Percentiles rank a stretch among this genome's conserved stretches.
Evolutionary conservation across 2,113 vertebrate genomes (phyloP).

Genomic region (Apodemus sylvaticus): DNA sequence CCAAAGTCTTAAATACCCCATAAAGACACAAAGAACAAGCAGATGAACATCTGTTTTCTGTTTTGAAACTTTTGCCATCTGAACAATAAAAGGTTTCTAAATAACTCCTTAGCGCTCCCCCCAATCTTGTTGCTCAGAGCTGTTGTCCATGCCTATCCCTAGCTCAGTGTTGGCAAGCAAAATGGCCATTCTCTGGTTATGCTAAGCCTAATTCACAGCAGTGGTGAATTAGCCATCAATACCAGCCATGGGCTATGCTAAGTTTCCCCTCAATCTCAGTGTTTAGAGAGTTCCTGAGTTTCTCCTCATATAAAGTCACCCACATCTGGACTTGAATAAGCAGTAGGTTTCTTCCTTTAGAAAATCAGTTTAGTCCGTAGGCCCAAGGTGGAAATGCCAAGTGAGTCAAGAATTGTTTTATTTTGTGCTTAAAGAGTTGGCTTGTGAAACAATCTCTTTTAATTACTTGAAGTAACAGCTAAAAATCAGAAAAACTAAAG

Average conservation of each 20-base stretch:
- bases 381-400: neutral
- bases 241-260: neutral
- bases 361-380: neutral
- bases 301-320: neutral
- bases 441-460: neutral
- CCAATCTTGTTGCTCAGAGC: neutral
- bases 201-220: neutral
- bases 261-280: neutral
- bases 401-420: conserved; percentile 18
- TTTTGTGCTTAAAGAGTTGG: neutral
- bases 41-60: neutral
- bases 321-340: neutral
- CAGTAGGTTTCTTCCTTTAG: neutral
- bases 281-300: neutral
- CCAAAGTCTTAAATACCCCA: neutral
- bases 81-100: neutral
- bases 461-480: conserved; percentile 22
- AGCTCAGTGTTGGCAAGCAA: neutral
- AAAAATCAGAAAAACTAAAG: conserved; percentile 39
- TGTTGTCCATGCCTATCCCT: neutral
- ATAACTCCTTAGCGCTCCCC: neutral
- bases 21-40: neutral
- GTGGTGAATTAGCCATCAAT: neutral
- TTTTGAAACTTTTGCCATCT: neutral
- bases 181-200: neutral